Evolutionary conservation across 2,888 invertebrate species (phyloP).

Genomic region (Melinaea menophilus): DNA sequence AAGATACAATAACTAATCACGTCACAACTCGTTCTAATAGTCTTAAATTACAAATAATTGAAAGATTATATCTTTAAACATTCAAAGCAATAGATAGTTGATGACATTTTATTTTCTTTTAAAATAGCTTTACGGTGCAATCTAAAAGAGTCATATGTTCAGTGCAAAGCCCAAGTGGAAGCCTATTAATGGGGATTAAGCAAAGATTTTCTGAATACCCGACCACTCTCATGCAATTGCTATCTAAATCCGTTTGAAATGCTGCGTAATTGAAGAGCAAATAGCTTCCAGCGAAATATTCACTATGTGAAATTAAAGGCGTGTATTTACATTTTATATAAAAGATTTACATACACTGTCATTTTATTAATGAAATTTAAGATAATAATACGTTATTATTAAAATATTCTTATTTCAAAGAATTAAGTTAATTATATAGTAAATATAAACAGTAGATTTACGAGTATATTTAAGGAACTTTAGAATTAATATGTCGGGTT

Average conservation of each 20-base stretch:
- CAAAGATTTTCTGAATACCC: constrained; percentile 19
- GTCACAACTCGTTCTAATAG: neutral
- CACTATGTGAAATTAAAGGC: constrained; percentile 9
- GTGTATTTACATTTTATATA: constrained; percentile 3
- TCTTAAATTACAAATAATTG: neutral
- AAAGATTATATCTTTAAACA: neutral
- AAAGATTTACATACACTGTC: no score
- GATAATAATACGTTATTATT: no score
- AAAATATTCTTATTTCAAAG: no score
- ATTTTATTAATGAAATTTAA: no score
- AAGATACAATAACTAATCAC: no score
- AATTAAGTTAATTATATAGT: no score
- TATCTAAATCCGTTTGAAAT: constrained; percentile 14
- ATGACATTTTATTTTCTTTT: neutral
- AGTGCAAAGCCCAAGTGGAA: constrained; percentile 12
- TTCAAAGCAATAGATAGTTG: no score
- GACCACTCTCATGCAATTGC: constrained; percentile 19
- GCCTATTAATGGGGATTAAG: constrained; percentile 19
- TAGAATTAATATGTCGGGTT: neutral
- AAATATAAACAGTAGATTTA: no score
- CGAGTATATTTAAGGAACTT: no score
- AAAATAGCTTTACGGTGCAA: neutral
- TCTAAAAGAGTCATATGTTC: neutral
- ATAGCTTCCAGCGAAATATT: constrained; percentile 20
- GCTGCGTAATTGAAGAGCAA: constrained; percentile 16